Percentiles rank a stretch among this genome's conserved stretches.
Conservation (phyloP, 2,888 invertebrate genomes). For the Drosophila kuntzei region DNA sequence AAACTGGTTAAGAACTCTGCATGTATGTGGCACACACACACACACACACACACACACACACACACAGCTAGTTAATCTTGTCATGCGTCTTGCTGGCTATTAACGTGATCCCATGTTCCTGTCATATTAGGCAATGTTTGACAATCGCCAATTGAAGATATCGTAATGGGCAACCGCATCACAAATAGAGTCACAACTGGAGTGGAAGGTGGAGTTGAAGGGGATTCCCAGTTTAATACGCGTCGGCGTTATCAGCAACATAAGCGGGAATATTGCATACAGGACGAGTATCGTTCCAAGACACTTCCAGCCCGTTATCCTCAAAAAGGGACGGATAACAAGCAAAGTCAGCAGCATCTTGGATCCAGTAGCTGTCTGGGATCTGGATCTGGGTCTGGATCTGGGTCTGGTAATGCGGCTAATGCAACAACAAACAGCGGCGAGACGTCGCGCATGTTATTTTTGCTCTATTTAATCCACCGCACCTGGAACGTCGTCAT, state of each 20-base stretch:
- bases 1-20: slow-evolving; percentile 65
- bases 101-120: slow-evolving; percentile 52
- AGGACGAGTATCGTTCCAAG: slow-evolving; percentile 74
- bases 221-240: slow-evolving; percentile 58
- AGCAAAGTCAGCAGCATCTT: slow-evolving; percentile 15
- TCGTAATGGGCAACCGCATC: slow-evolving; percentile 70
- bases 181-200: slow-evolving; percentile 19
- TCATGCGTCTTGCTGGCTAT: slow-evolving; percentile 21
- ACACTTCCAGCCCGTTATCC: slow-evolving; percentile 78
- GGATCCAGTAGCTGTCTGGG: slow-evolving; percentile 71
- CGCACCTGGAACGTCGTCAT: slow-evolving; percentile 90
- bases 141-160: slow-evolving; percentile 46
- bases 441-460: slow-evolving; percentile 88
- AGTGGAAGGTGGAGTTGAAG: slow-evolving; percentile 39
- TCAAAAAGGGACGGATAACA: slow-evolving; percentile 8
- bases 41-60: slow-evolving; percentile 7
- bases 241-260: slow-evolving; percentile 73
- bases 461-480: slow-evolving; percentile 89
- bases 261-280: slow-evolving; percentile 67
- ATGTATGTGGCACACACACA: slow-evolving; percentile 41
- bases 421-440: slow-evolving; percentile 71
- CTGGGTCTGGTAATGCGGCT: slow-evolving; percentile 25
- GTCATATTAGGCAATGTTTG: slow-evolving; percentile 74
- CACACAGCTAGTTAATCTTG: background rate
- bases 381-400: slow-evolving; percentile 25